Percentiles rank a stretch among this genome's conserved stretches.
These are phyloP conservation scores for Odobenus rosmarus DNA, from an alignment of 2,113 vertebrate species.

Conservation along the genomic window DNA sequence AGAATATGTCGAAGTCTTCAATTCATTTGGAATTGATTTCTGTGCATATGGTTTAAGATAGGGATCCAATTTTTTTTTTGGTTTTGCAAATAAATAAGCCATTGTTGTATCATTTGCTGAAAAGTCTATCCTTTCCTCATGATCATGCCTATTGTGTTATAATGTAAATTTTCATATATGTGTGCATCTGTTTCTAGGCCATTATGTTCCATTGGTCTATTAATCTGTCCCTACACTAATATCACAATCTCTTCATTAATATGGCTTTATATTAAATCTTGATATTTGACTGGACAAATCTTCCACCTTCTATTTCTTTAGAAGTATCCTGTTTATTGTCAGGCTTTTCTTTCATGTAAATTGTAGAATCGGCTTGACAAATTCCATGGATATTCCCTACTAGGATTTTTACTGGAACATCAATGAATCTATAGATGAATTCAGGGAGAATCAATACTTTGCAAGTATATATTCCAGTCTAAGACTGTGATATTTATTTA, in stretches of 20 bases:
- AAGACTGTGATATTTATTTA: slow-evolving; percentile 37
- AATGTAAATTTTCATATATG: neutral
- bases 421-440: neutral
- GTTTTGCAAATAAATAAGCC: neutral
- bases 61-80: neutral
- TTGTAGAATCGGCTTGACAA: neutral
- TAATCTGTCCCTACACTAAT: slow-evolving; percentile 9
- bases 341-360: slow-evolving; percentile 17
- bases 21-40: neutral
- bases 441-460: neutral
- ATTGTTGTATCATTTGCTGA: neutral
- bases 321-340: neutral
- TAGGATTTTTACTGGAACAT: slow-evolving; percentile 2
- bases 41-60: neutral
- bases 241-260: neutral
- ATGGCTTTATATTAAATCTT: slow-evolving; percentile 13
- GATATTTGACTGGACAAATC: neutral
- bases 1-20: slow-evolving; percentile 21
- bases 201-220: neutral
- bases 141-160: neutral
- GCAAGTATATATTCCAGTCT: neutral
- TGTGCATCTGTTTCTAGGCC: neutral
- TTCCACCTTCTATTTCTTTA: neutral
- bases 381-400: neutral
- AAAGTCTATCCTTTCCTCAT: neutral